Evolutionary conservation across 2,113 vertebrate species (phyloP).

Genomic region (Corvus hawaiiensis): DNA sequence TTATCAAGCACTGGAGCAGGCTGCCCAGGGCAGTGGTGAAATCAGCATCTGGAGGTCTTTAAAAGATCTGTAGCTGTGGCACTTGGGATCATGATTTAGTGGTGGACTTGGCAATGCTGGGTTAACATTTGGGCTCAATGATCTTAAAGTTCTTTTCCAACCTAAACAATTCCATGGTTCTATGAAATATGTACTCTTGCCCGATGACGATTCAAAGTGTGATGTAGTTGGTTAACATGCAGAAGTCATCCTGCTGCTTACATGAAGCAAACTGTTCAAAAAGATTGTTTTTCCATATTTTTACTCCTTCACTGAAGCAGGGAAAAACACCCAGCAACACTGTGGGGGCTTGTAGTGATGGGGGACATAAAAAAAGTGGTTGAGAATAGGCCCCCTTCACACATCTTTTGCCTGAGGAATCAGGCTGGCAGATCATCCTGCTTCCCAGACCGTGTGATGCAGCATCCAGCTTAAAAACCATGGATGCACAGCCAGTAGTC

Average conservation of each 20-base stretch:
- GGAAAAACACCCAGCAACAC: neutral
- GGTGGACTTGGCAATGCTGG: neutral
- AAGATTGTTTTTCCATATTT: rapidly evolving
- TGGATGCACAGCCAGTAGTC: rapidly evolving
- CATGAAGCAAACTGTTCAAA: neutral
- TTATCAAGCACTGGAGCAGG: neutral
- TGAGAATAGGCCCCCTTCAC: neutral
- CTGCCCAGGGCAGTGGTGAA: neutral
- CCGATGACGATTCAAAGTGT: neutral
- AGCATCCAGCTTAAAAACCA: neutral
- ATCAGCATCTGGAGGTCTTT: neutral
- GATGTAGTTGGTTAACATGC: neutral
- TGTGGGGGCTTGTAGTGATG: neutral
- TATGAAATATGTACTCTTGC: neutral
- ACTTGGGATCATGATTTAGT: neutral
- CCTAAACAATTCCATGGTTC: neutral
- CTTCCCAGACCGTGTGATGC: rapidly evolving
- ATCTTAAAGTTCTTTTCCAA: neutral
- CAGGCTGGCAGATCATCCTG: neutral
- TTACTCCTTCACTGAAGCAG: neutral
- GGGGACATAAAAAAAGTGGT: neutral
- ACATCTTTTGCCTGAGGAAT: neutral
- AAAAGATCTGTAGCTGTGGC: neutral
- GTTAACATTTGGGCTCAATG: neutral
- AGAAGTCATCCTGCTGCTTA: neutral